phyloP scores from a whole-genome alignment of 2,888 invertebrate genomes.

The Odontocerum albicorne region DNA sequence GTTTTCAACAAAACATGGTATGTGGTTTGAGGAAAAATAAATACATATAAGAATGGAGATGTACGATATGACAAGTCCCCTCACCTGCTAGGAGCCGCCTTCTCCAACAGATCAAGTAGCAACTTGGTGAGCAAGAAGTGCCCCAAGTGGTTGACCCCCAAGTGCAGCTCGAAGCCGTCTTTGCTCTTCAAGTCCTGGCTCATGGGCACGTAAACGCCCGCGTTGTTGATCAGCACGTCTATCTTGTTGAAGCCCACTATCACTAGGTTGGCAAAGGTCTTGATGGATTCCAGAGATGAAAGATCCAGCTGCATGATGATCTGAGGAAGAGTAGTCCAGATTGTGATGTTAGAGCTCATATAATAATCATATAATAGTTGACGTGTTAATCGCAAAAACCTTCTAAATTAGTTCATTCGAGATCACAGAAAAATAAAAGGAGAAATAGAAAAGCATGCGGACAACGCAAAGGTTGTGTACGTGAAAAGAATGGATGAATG shows the following conservation, averaged over 20 bases:
- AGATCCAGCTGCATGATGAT: constrained; percentile 77
- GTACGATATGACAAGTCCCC: too few relatives aligned
- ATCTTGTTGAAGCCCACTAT: constrained; percentile 66
- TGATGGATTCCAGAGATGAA: constrained; percentile 71
- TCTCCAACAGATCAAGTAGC: constrained; percentile 67
- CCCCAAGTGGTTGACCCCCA: constrained; percentile 81
- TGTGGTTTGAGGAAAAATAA: too few relatives aligned
- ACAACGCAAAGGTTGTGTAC: too few relatives aligned
- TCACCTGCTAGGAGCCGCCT: constrained; percentile 67
- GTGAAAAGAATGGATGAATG: too few relatives aligned
- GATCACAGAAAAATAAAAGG: too few relatives aligned
- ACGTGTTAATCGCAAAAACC: too few relatives aligned
- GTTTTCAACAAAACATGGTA: too few relatives aligned
- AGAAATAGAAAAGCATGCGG: too few relatives aligned
- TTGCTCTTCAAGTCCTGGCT: constrained; percentile 60
- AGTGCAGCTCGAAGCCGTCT: constrained; percentile 79
- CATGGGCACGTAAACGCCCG: constrained; percentile 70
- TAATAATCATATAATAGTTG: too few relatives aligned
- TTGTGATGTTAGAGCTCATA: too few relatives aligned
- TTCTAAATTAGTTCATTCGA: too few relatives aligned
- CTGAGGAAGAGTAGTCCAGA: constrained; percentile 58
- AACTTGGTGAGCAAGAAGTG: constrained; percentile 85
- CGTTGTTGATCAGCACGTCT: constrained; percentile 79
- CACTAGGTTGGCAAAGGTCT: constrained; percentile 68
- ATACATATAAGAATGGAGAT: too few relatives aligned